phyloP scores from a whole-genome alignment of 2,113 vertebrate species.

The Sorex fumeus region DNA sequence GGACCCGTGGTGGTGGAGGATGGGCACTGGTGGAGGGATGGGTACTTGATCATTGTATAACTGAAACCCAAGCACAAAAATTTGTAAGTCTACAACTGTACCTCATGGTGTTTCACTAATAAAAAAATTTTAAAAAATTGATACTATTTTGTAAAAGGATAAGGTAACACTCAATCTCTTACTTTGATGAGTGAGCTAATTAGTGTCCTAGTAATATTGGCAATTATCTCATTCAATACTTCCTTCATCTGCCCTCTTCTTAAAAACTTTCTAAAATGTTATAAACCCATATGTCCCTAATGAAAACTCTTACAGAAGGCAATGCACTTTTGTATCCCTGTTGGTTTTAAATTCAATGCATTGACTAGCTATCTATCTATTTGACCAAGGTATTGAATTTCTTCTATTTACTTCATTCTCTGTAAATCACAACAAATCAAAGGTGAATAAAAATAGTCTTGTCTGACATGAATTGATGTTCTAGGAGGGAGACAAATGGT shows the following conservation, averaged over 20 bases:
- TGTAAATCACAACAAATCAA: background rate
- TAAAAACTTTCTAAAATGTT: constrained; percentile 27
- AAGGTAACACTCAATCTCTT: constrained; percentile 5
- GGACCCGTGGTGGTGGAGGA: too few species aligned
- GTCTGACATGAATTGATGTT: background rate
- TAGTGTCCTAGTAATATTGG: background rate
- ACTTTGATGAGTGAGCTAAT: background rate
- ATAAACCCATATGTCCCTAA: background rate
- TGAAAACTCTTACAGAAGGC: background rate
- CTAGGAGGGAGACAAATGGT: background rate
- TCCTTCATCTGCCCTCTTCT: background rate
- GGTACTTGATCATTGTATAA: too few species aligned
- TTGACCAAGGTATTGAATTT: background rate
- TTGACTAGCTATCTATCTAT: background rate
- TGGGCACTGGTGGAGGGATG: too few species aligned
- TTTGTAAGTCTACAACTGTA: too few species aligned
- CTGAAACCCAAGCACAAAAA: too few species aligned
- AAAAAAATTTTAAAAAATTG: too few species aligned
- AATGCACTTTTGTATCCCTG: background rate
- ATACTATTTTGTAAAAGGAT: background rate
- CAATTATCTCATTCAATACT: background rate
- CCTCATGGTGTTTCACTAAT: too few species aligned
- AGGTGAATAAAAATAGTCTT: background rate
- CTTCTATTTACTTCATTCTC: background rate
- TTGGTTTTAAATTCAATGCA: background rate